Evolutionary conservation across 2,888 invertebrate genomes (phyloP).

Genomic region (Conomelus anceps): DNA sequence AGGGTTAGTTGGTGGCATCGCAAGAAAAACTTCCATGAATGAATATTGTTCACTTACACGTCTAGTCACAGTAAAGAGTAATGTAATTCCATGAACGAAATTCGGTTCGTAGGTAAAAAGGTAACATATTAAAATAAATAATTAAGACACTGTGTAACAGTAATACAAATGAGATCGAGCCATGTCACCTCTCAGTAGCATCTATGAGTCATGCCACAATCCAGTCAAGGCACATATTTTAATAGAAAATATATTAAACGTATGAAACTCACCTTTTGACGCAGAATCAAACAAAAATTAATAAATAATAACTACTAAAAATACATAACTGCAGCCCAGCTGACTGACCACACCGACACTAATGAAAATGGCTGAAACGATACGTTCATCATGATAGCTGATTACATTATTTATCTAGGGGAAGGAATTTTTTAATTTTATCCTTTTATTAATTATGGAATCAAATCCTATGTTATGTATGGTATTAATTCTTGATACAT

Average conservation of each 20-base stretch:
- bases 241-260: neutral
- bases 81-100: neutral
- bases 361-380: conserved; percentile 25
- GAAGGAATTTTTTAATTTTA: neutral
- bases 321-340: conserved; percentile 19
- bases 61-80: neutral
- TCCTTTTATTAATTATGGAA: neutral
- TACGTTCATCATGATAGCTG: conserved; percentile 12
- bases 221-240: neutral
- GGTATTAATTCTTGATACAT: neutral
- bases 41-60: neutral
- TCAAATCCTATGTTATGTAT: neutral
- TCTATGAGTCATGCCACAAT: neutral
- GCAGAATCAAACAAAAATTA: conserved; percentile 13
- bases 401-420: neutral
- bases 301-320: conserved; percentile 15
- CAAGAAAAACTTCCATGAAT: neutral
- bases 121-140: conserved; percentile 13
- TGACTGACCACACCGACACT: conserved; percentile 25
- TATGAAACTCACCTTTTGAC: conserved; percentile 3
- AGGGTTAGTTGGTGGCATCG: neutral
- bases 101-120: neutral
- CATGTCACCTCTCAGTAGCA: conserved; percentile 17
- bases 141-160: neutral
- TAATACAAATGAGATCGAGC: conserved; percentile 6